Evolutionary conservation across 2,888 invertebrate species (phyloP).

Genomic region (Drosophila neonasuta): DNA sequence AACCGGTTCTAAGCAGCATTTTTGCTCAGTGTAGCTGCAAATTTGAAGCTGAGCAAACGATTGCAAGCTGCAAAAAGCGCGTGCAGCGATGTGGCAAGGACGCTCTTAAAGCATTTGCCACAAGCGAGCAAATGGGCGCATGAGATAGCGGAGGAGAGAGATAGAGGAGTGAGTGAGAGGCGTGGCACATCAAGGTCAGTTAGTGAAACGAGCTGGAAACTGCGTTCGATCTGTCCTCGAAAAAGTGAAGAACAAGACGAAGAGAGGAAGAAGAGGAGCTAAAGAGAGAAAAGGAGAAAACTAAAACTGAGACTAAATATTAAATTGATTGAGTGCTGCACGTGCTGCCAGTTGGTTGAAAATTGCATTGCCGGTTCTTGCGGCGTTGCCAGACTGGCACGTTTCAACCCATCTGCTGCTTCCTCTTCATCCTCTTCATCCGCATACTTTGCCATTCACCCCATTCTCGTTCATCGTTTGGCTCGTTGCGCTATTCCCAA

Average conservation of each 20-base stretch:
- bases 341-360: slow-evolving; percentile 34
- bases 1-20: background rate
- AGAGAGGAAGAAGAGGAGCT: no score
- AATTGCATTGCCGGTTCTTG: slow-evolving; percentile 39
- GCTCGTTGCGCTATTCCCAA: slow-evolving; percentile 65
- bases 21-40: slow-evolving; percentile 31
- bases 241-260: slow-evolving; percentile 1
- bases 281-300: background rate
- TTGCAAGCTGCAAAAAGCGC: slow-evolving; percentile 17
- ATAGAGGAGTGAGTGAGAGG: slow-evolving; percentile 8
- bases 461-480: background rate
- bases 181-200: slow-evolving; percentile 46
- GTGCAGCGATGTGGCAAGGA: slow-evolving; percentile 59
- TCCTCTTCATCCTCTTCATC: background rate
- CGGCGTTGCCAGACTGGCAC: slow-evolving; percentile 45
- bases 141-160: background rate
- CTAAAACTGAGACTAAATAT: slow-evolving; percentile 3
- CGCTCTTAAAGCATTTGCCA: slow-evolving; percentile 31
- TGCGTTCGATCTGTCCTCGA: slow-evolving; percentile 39
- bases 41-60: slow-evolving; percentile 13
- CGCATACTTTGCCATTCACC: no score
- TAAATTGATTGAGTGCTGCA: slow-evolving; percentile 30
- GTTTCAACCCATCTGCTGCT: background rate
- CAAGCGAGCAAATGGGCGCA: slow-evolving; percentile 4
- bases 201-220: slow-evolving; percentile 41